A percentile compares a stretch with the other conserved stretches of the same genome.
Evolutionary conservation across 1,140 invertebrate genomes (phyloP).

Genomic region (Drosophila pallidifrons): DNA sequence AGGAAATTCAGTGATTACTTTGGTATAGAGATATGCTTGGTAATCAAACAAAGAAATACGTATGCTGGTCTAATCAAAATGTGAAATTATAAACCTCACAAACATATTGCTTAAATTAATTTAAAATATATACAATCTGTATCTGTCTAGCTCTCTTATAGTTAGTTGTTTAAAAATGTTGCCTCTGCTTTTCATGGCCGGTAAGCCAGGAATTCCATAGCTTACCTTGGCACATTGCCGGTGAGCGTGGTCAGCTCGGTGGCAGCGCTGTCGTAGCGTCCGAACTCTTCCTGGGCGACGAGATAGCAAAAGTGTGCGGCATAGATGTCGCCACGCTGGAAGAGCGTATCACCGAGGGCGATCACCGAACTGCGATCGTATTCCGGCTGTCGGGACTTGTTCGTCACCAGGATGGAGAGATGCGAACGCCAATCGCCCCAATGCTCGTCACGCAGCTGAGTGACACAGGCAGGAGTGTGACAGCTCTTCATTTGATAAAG

Average conservation of each 20-base stretch:
- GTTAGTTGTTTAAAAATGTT: too few species aligned
- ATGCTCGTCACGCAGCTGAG: slow-evolving; percentile 92
- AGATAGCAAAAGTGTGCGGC: slow-evolving; percentile 98
- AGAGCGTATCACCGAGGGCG: slow-evolving; percentile 90
- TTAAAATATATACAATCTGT: too few species aligned
- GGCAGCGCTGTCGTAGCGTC: slow-evolving; percentile 85
- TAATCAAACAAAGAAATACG: too few species aligned
- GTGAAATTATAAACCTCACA: neutral
- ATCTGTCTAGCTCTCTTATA: too few species aligned
- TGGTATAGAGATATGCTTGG: too few species aligned
- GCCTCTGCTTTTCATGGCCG: too few species aligned
- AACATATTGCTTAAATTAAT: neutral
- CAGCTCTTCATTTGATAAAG: slow-evolving; percentile 96
- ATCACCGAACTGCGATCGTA: slow-evolving; percentile 93
- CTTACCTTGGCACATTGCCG: slow-evolving; percentile 70
- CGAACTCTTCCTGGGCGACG: slow-evolving; percentile 92
- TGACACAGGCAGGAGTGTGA: slow-evolving; percentile 93
- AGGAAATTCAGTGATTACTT: too few species aligned
- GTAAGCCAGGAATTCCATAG: neutral
- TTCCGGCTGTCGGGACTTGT: slow-evolving; percentile 92
- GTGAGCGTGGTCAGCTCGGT: slow-evolving; percentile 71
- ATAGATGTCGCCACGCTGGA: slow-evolving; percentile 90
- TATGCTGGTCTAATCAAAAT: neutral
- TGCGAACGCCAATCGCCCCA: slow-evolving; percentile 99
- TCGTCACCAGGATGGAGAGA: slow-evolving; percentile 97